Base-by-base conservation (phyloP, 2,888 invertebrate genomes). In the Sylvicola fuscatus region DNA sequence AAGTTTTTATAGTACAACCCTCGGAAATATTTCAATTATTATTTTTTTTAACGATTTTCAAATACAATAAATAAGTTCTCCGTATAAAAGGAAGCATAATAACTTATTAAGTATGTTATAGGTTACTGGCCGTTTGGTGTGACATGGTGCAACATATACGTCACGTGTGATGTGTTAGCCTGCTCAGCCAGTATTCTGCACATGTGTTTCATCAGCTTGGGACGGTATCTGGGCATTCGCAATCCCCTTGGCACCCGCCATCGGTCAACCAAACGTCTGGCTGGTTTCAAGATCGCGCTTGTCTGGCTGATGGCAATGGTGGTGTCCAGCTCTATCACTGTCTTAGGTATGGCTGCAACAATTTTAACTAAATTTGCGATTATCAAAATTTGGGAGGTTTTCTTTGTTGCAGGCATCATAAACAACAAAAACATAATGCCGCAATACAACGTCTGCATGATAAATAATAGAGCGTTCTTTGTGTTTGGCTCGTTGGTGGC, bases 161-260 rank as follows among this genome's bases (percentile, higher is more conserved):
- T 89, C 42, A 87, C 90, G n/a, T 86, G 87, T 51, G 93, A 93
- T 58, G 92, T 93, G 33, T 63, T 93, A 38, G 89, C 90, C 37
- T 95, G 93, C 54, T 92, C 92, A 0, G 82, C 90, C 5, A 87
- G 87, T 54, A 93, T 93, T 53, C 76, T 92, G 66, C 93, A 93
- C 63, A 81, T 93, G 72, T 90, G 92, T 49, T 82, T 81, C 56
- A 83, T 86, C 47, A 80, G 82, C 35, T 58, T 86, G 39, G 83
- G 83, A 44, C 67, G 92, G 42, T 92, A 82, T 58, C 62, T 89
- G 47, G 89, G 87, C 39, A 86, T 87, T 49, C 67, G 87, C 35
- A 84, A 84, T 55, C 93, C 93, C 0, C 61, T 93, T 52, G 80
- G 77, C 50, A 83, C 83, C 33, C 64, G 84, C 3, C 81, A 86